phyloP scores from a whole-genome alignment of 2,113 vertebrate genomes.

The Aphelocoma coerulescens region DNA sequence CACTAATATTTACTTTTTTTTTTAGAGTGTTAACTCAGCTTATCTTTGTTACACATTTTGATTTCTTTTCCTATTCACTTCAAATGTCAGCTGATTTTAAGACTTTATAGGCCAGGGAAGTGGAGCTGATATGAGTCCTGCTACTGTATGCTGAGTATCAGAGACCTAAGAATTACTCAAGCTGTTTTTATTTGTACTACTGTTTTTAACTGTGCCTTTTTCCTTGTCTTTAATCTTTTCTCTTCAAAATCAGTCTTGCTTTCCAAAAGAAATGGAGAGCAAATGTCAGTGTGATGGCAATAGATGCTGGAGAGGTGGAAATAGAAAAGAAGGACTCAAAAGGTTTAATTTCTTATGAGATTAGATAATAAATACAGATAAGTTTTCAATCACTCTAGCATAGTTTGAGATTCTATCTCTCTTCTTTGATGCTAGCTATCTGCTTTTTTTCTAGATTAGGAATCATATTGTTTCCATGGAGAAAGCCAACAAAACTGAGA shows the following conservation, averaged over 20 bases:
- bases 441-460: neutral
- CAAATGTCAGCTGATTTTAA: conserved; percentile 24
- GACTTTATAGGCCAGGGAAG: neutral
- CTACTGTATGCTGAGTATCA: neutral
- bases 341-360: neutral
- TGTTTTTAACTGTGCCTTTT: neutral
- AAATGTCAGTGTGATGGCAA: neutral
- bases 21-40: conserved; percentile 15
- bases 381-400: neutral
- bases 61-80: conserved; percentile 35
- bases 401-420: neutral
- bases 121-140: neutral
- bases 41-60: neutral
- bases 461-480: neutral
- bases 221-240: neutral
- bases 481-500: neutral
- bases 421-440: neutral
- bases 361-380: conserved; percentile 9
- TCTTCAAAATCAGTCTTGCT: neutral
- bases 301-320: neutral
- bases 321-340: neutral
- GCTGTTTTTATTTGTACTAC: neutral
- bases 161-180: neutral
- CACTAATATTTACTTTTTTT: neutral
- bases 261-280: neutral